Evolutionary conservation across 1,140 invertebrate species (phyloP), one percentile per base, ranked within the genome.

Genomic region (Sycophila sp.): DNA sequence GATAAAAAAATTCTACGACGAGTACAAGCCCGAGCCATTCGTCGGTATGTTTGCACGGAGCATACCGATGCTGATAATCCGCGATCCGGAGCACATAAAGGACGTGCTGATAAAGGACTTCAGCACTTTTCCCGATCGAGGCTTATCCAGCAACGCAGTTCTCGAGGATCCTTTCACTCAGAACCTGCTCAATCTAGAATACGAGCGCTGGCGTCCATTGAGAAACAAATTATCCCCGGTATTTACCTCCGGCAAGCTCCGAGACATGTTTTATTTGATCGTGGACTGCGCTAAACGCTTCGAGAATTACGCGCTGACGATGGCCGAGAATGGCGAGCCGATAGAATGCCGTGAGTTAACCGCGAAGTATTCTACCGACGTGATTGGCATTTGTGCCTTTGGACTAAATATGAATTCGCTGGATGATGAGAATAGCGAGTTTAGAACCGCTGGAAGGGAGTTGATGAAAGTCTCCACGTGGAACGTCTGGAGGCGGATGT

Each of bases 171-270:
- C 82, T 3, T 15, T 86, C 1, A 71, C 66, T 0, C 62, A 76
- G 40, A 73, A 85, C 69, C 56, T 88, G 1, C 81, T 88, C n/a
- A 49, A 67, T 15, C 58, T 87, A 10, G 78, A 81, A 40, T 74
- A 79, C 0, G 65, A 79, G 22, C 75, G 77, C 67, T 91, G 89
- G 89, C 83, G 87, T 59, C 82, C 85, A 8, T 77, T 90, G 10
- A 77, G 89, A 40, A 73, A 75, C 0, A 87, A 85, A 24, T 73
- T 90, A 4, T 83, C 85, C 0, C 86, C 87, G 1, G 81, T 75
- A 24, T 88, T 89, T 59, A 87, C 87, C 0, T 83, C 83, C 0
- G 84, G 84, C 6, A 89, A 88, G 75, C 69, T 89, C 8, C 87
- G 84, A 56, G 76, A 79, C n/a, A 87, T 88, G 85, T 87, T 87